Evolutionary conservation across 2,113 vertebrate genomes (phyloP), one percentile per base, ranked within the genome.

Genomic region (Henicopernis longicauda): DNA sequence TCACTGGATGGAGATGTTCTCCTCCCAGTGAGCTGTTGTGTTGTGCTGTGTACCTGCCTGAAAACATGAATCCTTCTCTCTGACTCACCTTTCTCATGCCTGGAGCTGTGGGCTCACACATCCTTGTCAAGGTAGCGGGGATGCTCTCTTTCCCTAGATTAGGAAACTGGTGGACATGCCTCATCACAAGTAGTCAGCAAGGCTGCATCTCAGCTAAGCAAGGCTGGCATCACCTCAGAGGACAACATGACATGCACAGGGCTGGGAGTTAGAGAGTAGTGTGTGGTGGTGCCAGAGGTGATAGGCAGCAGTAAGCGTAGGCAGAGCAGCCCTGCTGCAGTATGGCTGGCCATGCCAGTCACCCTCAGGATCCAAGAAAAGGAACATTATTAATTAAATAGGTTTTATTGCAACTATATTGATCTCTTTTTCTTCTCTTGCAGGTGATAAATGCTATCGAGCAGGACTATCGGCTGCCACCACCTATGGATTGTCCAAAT

Each of bases 401-500:
- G 45, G 7, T 22, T 67, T 77, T 61, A 10, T 40, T 67, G 26
- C 38, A 15, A 11, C 34, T 52, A 12, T 23, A 6, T 4, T 65
- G 19, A 69, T 29, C 29, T 14, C 40, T 38, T 9, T 66, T 11
- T 54, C 50, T 95, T 79, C 85, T 98, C 13, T 67, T 62, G 6
- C 92, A 99, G 99, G 99, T 99, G 7, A 99, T 99, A 88, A 99
- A 99, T 44, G 99, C 99, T 63, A 99, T 99, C 1, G 99, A 99
- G 96, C 99, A 99, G 97, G 99, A 99, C 97, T 99, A 99, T 67
- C 97, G 99, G 83, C 98, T 99, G 76, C 99, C 99, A 0, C 98
- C 99, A 0, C 99, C 99, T 42, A 99, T 99, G 99, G 99, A 99
- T 85, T 99, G 99, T 83, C 99, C 99, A 0, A 99, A 98, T 7